Conservation (phyloP, 2,888 invertebrate species). For the Drosophila lutescens region DNA sequence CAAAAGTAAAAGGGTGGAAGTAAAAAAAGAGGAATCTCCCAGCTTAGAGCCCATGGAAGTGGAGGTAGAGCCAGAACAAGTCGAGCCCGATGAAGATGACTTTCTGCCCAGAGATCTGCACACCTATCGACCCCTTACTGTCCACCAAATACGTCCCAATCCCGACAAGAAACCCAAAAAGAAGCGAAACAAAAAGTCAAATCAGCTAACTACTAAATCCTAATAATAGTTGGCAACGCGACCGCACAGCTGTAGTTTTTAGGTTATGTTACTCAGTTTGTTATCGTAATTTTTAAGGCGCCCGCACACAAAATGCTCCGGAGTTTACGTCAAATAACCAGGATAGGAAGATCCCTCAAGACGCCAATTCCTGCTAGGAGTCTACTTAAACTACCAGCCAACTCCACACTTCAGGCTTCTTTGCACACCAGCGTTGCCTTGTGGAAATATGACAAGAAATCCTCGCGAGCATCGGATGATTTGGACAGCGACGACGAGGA, state of each 20-base stretch:
- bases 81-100: slow-evolving; percentile 60
- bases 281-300: slow-evolving; percentile 56
- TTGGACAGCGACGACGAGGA: slow-evolving; percentile 85
- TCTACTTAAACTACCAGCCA: slow-evolving; percentile 11
- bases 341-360: slow-evolving; percentile 24
- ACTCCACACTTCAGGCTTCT: not conserved
- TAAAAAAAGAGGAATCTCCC: not conserved
- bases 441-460: slow-evolving; percentile 73
- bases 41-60: slow-evolving; percentile 33
- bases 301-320: slow-evolving; percentile 54
- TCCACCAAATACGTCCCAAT: slow-evolving; percentile 73
- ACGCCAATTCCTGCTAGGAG: slow-evolving; percentile 2
- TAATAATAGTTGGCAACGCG: slow-evolving; percentile 53
- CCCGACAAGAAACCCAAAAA: slow-evolving; percentile 72
- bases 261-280: slow-evolving; percentile 57
- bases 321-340: slow-evolving; percentile 43
- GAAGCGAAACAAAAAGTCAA: slow-evolving; percentile 63
- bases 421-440: slow-evolving; percentile 44
- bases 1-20: not conserved
- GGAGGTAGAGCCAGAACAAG: not conserved
- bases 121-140: slow-evolving; percentile 63
- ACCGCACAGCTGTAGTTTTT: slow-evolving; percentile 56
- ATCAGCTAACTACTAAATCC: slow-evolving; percentile 9
- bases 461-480: slow-evolving; percentile 71
- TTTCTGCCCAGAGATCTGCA: slow-evolving; percentile 55